phyloP scores from a whole-genome alignment of 2,888 invertebrate species.

The Tortricodes alternella region DNA sequence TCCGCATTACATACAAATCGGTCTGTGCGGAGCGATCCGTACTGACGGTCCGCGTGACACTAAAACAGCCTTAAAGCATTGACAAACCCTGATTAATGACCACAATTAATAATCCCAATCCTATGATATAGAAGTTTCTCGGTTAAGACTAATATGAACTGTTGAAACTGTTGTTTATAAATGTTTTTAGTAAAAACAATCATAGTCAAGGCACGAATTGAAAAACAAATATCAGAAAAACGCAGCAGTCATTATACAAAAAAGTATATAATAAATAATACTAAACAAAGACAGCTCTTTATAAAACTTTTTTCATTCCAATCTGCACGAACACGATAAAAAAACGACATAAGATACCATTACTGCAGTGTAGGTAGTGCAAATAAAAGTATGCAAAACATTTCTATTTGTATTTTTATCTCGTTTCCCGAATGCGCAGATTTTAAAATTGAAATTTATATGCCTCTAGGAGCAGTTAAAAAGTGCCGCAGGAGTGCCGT shows the following conservation, averaged over 20 bases:
- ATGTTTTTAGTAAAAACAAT: too few species aligned
- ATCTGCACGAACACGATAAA: slow-evolving; percentile 5
- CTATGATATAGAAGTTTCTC: too few species aligned
- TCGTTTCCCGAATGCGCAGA: slow-evolving; percentile 44
- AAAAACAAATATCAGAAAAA: too few species aligned
- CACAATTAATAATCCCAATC: too few species aligned
- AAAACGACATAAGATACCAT: slow-evolving; percentile 9
- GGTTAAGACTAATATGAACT: too few species aligned
- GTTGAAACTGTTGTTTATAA: too few species aligned
- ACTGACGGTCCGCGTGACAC: too few species aligned
- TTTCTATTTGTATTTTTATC: slow-evolving; percentile 33
- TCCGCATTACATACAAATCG: too few species aligned
- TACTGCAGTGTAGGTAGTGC: slow-evolving; percentile 32
- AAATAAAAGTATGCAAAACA: slow-evolving; percentile 34
- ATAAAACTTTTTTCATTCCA: slow-evolving; percentile 3
- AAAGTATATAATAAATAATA: background rate
- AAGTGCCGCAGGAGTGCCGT: slow-evolving; percentile 42
- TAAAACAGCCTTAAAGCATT: too few species aligned
- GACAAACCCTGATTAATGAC: too few species aligned
- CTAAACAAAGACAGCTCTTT: background rate
- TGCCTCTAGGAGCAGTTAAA: slow-evolving; percentile 60
- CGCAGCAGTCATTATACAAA: background rate
- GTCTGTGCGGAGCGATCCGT: too few species aligned
- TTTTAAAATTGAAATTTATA: slow-evolving; percentile 73
- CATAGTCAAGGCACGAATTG: too few species aligned